These are phyloP conservation scores for Tribolium freemani DNA, from an alignment of 2,888 invertebrate species.

Conservation along the genomic window DNA sequence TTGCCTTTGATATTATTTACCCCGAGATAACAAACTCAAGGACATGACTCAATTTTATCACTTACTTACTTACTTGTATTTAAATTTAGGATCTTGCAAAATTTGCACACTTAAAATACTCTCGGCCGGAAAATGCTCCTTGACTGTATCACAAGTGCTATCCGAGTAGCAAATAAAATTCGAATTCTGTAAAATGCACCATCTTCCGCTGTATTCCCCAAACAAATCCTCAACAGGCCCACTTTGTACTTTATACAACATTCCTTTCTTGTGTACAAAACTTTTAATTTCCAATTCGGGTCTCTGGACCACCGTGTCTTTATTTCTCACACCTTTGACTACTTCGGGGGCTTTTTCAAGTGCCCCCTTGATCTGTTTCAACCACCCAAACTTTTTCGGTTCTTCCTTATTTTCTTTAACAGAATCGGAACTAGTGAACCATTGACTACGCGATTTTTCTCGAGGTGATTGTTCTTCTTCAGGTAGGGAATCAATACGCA, in stretches of 20 bases:
- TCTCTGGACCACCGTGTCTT: conserved; percentile 67
- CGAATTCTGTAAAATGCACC: conserved; percentile 80
- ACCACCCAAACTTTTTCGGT: conserved; percentile 65
- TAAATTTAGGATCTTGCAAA: conserved; percentile 71
- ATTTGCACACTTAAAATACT: conserved; percentile 77
- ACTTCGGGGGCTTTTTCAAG: conserved; percentile 72
- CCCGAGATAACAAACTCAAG: conserved; percentile 54
- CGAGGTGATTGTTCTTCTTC: conserved; percentile 65
- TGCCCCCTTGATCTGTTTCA: conserved; percentile 64
- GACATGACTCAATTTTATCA: not conserved
- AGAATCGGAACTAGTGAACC: conserved; percentile 55
- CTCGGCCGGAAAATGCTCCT: conserved; percentile 80
- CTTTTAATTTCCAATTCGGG: conserved; percentile 70
- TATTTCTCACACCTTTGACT: conserved; percentile 55
- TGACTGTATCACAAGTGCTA: conserved; percentile 76
- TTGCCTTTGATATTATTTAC: conserved; percentile 11
- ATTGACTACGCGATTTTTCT: conserved; percentile 58
- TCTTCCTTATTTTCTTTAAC: conserved; percentile 38
- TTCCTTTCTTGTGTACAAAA: conserved; percentile 73
- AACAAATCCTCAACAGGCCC: conserved; percentile 80
- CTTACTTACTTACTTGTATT: conserved; percentile 63
- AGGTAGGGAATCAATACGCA: conserved; percentile 76
- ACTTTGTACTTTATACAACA: conserved; percentile 72
- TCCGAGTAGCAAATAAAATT: conserved; percentile 82
- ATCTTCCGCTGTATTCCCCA: conserved; percentile 82